A percentile compares a stretch with the other conserved stretches of the same genome.
These are phyloP conservation scores for Pseudoatta argentina DNA, from an alignment of 1,140 invertebrate genomes.

Conservation along the genomic window DNA sequence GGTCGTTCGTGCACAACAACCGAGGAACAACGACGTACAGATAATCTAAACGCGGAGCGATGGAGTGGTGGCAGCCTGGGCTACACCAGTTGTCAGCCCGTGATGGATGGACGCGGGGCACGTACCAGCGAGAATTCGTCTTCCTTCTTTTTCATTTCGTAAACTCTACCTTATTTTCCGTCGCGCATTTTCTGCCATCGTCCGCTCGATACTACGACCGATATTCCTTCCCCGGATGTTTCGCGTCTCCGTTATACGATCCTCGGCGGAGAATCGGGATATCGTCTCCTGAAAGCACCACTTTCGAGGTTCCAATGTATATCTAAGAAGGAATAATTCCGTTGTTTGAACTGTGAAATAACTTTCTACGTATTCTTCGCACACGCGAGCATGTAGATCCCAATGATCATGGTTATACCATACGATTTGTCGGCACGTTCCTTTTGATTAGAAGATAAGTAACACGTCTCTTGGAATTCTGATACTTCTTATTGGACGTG, in stretches of 20 bases:
- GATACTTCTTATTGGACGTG: conserved; percentile 20
- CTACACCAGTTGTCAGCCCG: conserved; percentile 73
- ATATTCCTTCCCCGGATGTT: conserved; percentile 10
- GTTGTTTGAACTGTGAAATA: conserved; percentile 50
- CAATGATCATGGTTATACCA: conserved; percentile 15
- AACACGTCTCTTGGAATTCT: conserved; percentile 10
- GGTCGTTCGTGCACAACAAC: conserved; percentile 56
- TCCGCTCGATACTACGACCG: conserved; percentile 38
- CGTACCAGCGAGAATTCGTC: conserved; percentile 70
- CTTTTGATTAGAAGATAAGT: conserved; percentile 48
- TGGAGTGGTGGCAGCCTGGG: conserved; percentile 76
- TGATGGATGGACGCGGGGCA: conserved; percentile 77
- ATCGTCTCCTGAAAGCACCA: background rate
- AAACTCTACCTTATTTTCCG: conserved; percentile 66
- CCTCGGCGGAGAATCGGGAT: conserved; percentile 1
- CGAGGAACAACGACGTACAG: conserved; percentile 64
- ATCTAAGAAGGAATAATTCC: conserved; percentile 13
- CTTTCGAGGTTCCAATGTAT: background rate
- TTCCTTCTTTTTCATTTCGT: conserved; percentile 64
- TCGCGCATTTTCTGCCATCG: conserved; percentile 44
- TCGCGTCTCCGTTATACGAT: background rate
- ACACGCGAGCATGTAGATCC: conserved; percentile 5
- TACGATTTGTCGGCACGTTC: conserved; percentile 47
- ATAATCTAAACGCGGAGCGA: conserved; percentile 78
- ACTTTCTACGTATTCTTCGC: conserved; percentile 18